Conservation (phyloP, 2,888 invertebrate species). For the Neelides folsomi region DNA sequence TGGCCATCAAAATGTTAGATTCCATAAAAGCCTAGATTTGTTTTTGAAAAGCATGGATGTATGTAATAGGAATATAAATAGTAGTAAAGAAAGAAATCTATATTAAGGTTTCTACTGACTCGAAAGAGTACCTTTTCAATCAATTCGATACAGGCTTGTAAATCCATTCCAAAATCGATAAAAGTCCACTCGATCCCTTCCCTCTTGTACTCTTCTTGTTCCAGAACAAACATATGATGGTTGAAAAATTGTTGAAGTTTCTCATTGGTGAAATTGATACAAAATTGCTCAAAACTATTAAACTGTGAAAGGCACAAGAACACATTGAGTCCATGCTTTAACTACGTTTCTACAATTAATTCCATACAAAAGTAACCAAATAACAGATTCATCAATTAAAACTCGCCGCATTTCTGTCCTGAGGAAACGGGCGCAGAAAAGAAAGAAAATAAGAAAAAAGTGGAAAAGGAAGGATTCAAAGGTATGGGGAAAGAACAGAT, state of each 20-base stretch:
- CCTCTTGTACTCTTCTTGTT: slow-evolving; percentile 96
- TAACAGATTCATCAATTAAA: background rate
- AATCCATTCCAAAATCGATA: slow-evolving; percentile 99
- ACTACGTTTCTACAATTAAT: too few species aligned
- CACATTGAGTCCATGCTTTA: background rate
- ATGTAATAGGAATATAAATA: background rate
- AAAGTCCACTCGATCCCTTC: slow-evolving; percentile 97
- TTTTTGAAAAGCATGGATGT: background rate
- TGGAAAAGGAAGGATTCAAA: too few species aligned
- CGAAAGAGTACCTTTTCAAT: slow-evolving; percentile 75
- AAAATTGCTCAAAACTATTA: slow-evolving; percentile 98
- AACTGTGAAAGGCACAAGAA: slow-evolving; percentile 46
- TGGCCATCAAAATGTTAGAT: background rate
- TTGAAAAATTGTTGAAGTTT: slow-evolving; percentile 99
- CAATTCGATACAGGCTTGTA: slow-evolving; percentile 94
- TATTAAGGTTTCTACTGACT: slow-evolving; percentile 1
- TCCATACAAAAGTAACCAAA: slow-evolving; percentile 1
- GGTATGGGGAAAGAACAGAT: too few species aligned
- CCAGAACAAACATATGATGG: slow-evolving; percentile 98
- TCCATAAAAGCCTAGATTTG: background rate
- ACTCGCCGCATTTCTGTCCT: background rate
- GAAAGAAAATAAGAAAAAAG: background rate
- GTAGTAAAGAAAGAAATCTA: background rate
- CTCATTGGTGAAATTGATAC: slow-evolving; percentile 99
- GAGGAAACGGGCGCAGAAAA: background rate